A percentile compares a stretch with the other conserved stretches of the same genome.
phyloP scores from a whole-genome alignment of 2,888 invertebrate genomes.

The Busseola fusca region DNA sequence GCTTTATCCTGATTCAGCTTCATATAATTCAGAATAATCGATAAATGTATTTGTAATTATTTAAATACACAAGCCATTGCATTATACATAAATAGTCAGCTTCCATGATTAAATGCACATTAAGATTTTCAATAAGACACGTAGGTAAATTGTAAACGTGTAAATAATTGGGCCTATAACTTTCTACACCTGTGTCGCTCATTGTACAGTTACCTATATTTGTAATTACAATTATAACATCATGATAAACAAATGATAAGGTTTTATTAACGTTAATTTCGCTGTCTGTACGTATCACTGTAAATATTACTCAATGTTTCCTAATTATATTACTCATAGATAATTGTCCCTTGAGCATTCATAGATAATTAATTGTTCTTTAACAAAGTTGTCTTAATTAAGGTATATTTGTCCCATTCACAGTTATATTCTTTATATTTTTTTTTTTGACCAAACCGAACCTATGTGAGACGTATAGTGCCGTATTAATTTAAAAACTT shows the following conservation, averaged over 20 bases:
- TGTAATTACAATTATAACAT: conserved; percentile 63
- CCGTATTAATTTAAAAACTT: background rate
- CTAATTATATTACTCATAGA: conserved; percentile 52
- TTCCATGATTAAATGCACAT: conserved; percentile 37
- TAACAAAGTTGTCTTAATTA: conserved; percentile 14
- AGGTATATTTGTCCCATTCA: background rate
- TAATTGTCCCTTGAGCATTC: conserved; percentile 50
- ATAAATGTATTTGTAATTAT: background rate
- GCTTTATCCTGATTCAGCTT: background rate
- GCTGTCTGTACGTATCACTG: conserved; percentile 60
- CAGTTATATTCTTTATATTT: background rate
- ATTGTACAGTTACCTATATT: conserved; percentile 79
- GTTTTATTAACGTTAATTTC: conserved; percentile 62
- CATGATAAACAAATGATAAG: conserved; percentile 59
- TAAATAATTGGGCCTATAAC: conserved; percentile 81
- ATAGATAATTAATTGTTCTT: no score
- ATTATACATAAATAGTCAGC: background rate
- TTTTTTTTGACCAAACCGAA: background rate
- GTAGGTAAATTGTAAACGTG: conserved; percentile 75
- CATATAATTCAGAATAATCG: background rate
- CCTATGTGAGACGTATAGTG: background rate
- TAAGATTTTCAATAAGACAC: conserved; percentile 65
- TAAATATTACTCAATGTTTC: conserved; percentile 64
- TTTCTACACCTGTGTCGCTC: conserved; percentile 87
- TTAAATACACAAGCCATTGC: background rate